Base-by-base conservation (phyloP, 2,797 vertebrate species). In the Pipistrellus pipistrellus region DNA sequence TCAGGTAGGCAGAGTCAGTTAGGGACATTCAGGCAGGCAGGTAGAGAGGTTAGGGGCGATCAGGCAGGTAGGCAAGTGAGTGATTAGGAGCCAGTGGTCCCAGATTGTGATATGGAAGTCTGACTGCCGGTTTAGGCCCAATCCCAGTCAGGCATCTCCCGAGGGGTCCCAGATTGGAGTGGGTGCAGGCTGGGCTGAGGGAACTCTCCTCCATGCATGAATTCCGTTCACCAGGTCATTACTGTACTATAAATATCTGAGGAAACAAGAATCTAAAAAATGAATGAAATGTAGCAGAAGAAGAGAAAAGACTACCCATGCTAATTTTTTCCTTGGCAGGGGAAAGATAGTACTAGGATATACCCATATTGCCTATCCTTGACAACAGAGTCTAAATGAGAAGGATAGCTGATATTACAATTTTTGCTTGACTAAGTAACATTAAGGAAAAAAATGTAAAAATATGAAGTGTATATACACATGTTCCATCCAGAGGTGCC, bases 181-280 rank as follows among this genome's bases (percentile, higher is more conserved):
- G 53, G 20, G 53, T 23, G 8, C 53, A 55, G 21, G 3, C 53
- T 55, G 53, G 51, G 53, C 53, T 55, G 21, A 55, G 53, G 53
- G 21, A 55, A 55, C 20, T 8, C 21, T 8, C 20, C 53, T 55
- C 53, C 53, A 55, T 55, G 53, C 8, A 55, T 7, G 7, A 55
- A 23, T 55, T 23, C 21, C 53, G 55, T 55, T 53, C 53, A 55
- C 21, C 21, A 3, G 53, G 53, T 8, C 53, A 55, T 17, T 55
- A 21, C 17, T 23, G 84, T 11, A 23, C 4, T 84, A 48, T 32
- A 78, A 62, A 72, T 86, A 85, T 0, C 46, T 32, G 32, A 91
- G 32, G 15, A 87, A 93, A 59, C 3, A 82, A 4, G 2, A 84
- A 30, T 72, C 32, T 93, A 59, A 94, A 96, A 96, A 78, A 41